Evolutionary conservation across 2,888 invertebrate species (phyloP), one percentile per base, ranked within the genome.

Genomic region (Caenorhabditis plicata): DNA sequence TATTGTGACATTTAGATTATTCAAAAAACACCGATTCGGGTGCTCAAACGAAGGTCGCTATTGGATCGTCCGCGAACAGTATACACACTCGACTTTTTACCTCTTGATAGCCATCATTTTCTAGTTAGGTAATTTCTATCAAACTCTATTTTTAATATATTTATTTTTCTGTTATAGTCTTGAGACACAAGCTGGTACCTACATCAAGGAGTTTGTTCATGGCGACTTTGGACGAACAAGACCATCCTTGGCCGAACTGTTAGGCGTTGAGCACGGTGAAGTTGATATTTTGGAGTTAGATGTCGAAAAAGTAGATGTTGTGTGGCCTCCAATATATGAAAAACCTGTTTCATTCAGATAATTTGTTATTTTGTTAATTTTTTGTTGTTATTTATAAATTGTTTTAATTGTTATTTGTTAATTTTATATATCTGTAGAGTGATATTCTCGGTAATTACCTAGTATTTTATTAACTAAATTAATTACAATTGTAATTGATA

Each of bases 171-270:
- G n/a, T n/a, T n/a, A n/a, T n/a, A 70, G 73, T 44, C 50, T 78
- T 15, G 73, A 74, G 50, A 78, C 78, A 2, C 78, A 80, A 64
- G 80, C 80, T 13, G 80, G 80, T 15, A 81, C 81, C 2, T 98
- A 98, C 81, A 88, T 98, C 1, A 98, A 98, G 83, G 96, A 98
- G 85, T 91, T 96, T 85, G 90, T 91, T 19, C 93, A 96, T 83
- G 92, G 95, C 3, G 96, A 98, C 84, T 89, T 94, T 81, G 90
- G 91, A 1, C 85, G 96, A 69, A 92, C 93, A 0, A 81, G 80
- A 9, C 96, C 96, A 20, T 78, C 75, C 2, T 42, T 80, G 0
- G 83, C 87, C 1, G 85, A 86, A 19, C 83, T 91, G 35, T 83
- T 92, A 31, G 87, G 87, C 0, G 83, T 84, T 25, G 85, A 86